Percentiles rank a stretch among this genome's conserved stretches.
Conservation (phyloP, 2,888 invertebrate species). For the Xanthia icteritia region DNA sequence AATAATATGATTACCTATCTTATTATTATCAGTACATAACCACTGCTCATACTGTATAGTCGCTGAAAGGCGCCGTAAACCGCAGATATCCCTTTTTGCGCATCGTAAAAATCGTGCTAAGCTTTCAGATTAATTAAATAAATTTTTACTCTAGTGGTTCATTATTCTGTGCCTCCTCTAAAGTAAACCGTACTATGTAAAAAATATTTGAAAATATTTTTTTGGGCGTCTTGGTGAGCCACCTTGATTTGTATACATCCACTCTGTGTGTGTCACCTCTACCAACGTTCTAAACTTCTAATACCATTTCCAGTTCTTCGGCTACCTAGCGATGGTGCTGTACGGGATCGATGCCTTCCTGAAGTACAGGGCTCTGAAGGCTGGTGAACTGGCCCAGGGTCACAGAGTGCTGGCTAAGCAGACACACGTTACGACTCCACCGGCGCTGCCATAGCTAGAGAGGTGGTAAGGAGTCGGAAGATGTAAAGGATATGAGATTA, state of each 20-base stretch:
- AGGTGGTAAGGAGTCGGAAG: slow-evolving; percentile 9
- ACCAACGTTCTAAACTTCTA: slow-evolving; percentile 1
- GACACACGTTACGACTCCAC: slow-evolving; percentile 81
- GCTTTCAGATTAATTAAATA: not conserved
- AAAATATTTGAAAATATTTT: no score
- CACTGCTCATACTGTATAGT: not conserved
- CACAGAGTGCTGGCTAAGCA: slow-evolving; percentile 91
- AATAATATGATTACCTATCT: not conserved
- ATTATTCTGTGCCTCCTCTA: not conserved
- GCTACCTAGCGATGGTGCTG: slow-evolving; percentile 94
- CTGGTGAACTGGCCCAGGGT: slow-evolving; percentile 93
- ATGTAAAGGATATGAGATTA: not conserved
- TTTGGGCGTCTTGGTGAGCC: not conserved
- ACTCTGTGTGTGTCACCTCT: not conserved
- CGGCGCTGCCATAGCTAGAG: slow-evolving; percentile 74
- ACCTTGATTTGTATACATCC: not conserved
- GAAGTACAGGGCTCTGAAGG: slow-evolving; percentile 92
- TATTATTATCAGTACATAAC: not conserved
- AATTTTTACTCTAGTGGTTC: not conserved
- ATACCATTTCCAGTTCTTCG: slow-evolving; percentile 94
- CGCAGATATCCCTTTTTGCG: not conserved
- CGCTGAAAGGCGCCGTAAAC: not conserved
- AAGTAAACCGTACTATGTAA: not conserved
- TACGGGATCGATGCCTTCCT: slow-evolving; percentile 95
- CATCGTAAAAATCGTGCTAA: not conserved